Base-by-base conservation (phyloP, 2,113 vertebrate genomes). In the Indicator indicator region DNA sequence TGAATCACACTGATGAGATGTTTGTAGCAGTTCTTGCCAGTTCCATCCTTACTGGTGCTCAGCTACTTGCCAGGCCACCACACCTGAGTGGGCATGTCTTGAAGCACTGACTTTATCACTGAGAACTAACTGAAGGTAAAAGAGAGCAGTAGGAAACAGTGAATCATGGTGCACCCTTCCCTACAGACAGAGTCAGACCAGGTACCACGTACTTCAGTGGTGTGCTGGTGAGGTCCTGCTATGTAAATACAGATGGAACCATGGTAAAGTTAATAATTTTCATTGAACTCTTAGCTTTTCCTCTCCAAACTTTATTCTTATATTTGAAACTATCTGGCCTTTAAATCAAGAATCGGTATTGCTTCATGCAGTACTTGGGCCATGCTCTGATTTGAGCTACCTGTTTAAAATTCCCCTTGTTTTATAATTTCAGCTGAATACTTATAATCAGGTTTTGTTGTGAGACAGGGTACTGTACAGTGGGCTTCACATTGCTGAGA, bases 371-470 rank as follows among this genome's bases (percentile, higher is more conserved):
- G 77, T 77, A 78, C 46, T 26, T 44, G 56, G 36, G 54, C 63
- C 2, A 2, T 88, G 40, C 42, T 89, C 42, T 0, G 0, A 17
- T 88, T 90, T 87, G 75, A 94, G 68, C 33, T 87, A 63, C 50
- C 50, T 70, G 15, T 68, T 88, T 84, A 83, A 83, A 89, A 86
- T 86, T 86, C 26, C n/a, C 27, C 72, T 77, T 84, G 52, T 69
- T 89, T 86, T 92, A 56, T 33, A 75, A 92, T 90, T 95, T 85
- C 86, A 77, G 74, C 86, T 85, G 68, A 93, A 87, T 32, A 63
- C 78, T 93, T 93, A 63, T 69, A 92, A 84, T 93, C 15, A 65
- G 30, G 83, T 32, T 83, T 92, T 84, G 67, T 89, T 90, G 89
- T 91, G 93, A 93, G 70, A 80, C 1, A 0, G 74, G 52, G 40